A percentile compares a stretch with the other conserved stretches of the same genome.
phyloP scores from a whole-genome alignment of 2,797 vertebrate genomes.

The Ctenosaura bakeri region DNA sequence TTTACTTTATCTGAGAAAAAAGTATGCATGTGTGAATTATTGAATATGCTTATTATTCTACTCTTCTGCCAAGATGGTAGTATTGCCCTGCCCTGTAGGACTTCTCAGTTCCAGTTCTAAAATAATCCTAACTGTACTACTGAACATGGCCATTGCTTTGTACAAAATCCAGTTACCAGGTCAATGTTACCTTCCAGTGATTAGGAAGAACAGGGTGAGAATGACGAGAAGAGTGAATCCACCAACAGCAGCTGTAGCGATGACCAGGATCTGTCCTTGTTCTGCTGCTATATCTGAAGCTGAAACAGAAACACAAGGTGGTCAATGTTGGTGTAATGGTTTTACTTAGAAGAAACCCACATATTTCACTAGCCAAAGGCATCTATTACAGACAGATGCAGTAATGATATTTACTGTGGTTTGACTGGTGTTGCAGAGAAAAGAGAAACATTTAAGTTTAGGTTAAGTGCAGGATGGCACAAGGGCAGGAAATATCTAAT shows the following conservation, averaged over 20 bases:
- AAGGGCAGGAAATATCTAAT: neutral
- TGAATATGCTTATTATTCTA: neutral
- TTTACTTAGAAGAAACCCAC: neutral
- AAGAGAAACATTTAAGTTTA: neutral
- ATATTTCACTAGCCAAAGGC: slow-evolving; percentile 15
- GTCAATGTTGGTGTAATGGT: slow-evolving; percentile 9
- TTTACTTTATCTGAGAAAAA: neutral
- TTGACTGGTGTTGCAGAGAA: neutral
- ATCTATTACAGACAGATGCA: neutral
- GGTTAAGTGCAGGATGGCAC: neutral
- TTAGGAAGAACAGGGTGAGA: slow-evolving; percentile 96
- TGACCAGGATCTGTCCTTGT: slow-evolving; percentile 95
- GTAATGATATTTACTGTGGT: neutral
- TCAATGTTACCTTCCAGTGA: slow-evolving; percentile 88
- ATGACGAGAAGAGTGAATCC: slow-evolving; percentile 95
- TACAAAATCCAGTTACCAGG: neutral
- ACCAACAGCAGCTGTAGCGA: slow-evolving; percentile 93
- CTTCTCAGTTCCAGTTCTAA: neutral
- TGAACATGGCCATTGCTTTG: neutral
- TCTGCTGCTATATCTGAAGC: slow-evolving; percentile 93
- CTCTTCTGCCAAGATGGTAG: neutral
- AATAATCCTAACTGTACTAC: neutral
- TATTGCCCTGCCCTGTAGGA: neutral
- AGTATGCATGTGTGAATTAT: neutral
- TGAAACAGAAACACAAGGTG: slow-evolving; percentile 77